Base-by-base conservation (phyloP, 2,888 invertebrate species). In the Folsomia manolachei region DNA sequence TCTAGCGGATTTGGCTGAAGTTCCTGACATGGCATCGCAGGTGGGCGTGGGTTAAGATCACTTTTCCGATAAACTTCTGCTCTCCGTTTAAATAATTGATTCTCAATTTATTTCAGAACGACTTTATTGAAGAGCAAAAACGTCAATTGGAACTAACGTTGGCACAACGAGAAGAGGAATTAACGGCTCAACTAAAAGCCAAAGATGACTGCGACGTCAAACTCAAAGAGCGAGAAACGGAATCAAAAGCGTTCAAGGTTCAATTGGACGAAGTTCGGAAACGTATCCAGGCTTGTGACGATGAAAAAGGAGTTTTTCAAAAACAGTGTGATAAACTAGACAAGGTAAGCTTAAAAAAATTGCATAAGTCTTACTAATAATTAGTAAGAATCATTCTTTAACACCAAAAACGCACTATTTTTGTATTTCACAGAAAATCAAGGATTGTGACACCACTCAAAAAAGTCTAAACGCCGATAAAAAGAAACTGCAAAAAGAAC, bases 21-120 rank as follows among this genome's bases (percentile, higher is more conserved):
- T 52, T 24, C 60, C 67, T 14, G 67, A 67, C 56, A 25, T 56
- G 4, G 67, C 67, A 14, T 39, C 67, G 19, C 21, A 67, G 23
- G 67, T 67, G 26, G 26, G 26, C 18, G 63, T 24, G n/a, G 18
- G 2, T 19, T 27, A 66, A 52, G 2, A 27, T 51, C 7, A 14
- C 4, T 25, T 14, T 1, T 64, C 27, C n/a, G 7, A 4, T 25
- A 18, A 2, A 19, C 26, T 25, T 64, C n/a, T n/a, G n/a, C n/a
- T 60, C 60, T 18, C n/a, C 26, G 7, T 25, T 64, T 64, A 63
- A n/a, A 7, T 4, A 4, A n/a, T 1, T 27, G 7, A 19, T 62
- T 62, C 62, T 62, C 62, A 23, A n/a, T 11, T 23, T 14, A 62
- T 24, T 24, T 24, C 14, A 67, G 67, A 67, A 53, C 26, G 67